A percentile compares a stretch with the other conserved stretches of the same genome.
Conservation (phyloP, 2,888 invertebrate species). For the Neoitamus cyanurus region DNA sequence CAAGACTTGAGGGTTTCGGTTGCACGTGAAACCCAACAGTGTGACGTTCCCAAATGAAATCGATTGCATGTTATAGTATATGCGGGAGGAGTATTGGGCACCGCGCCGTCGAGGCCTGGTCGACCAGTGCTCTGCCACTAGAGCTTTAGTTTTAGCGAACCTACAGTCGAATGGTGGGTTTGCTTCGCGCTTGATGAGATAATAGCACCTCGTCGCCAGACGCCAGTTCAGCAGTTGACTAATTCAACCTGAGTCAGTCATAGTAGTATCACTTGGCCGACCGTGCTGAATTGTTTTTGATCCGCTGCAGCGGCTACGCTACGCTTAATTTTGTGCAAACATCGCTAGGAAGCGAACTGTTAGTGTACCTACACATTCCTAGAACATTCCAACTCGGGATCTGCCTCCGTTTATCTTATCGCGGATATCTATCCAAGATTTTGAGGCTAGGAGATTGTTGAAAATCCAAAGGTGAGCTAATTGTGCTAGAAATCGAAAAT, state of each 20-base stretch:
- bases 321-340: neutral
- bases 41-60: conserved; percentile 19
- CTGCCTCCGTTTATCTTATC: conserved; percentile 2
- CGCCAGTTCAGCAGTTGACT: neutral
- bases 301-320: neutral
- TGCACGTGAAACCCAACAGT: neutral
- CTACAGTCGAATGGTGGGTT: neutral
- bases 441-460: neutral
- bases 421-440: neutral
- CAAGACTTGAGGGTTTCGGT: neutral
- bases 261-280: conserved; percentile 6
- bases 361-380: neutral
- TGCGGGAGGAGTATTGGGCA: conserved; percentile 6
- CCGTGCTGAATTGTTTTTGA: neutral
- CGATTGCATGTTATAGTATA: conserved; percentile 6
- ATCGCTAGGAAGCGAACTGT: neutral
- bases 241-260: neutral
- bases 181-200: conserved; percentile 1
- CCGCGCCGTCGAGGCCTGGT: neutral
- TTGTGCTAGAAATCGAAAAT: neutral
- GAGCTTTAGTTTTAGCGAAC: conserved; percentile 21
- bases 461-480: conserved; percentile 5
- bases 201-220: conserved; percentile 2
- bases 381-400: neutral
- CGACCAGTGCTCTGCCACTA: neutral